Evolutionary conservation across 2,113 vertebrate species (phyloP), one percentile per base, ranked within the genome.

Genomic region (Channa maculata): DNA sequence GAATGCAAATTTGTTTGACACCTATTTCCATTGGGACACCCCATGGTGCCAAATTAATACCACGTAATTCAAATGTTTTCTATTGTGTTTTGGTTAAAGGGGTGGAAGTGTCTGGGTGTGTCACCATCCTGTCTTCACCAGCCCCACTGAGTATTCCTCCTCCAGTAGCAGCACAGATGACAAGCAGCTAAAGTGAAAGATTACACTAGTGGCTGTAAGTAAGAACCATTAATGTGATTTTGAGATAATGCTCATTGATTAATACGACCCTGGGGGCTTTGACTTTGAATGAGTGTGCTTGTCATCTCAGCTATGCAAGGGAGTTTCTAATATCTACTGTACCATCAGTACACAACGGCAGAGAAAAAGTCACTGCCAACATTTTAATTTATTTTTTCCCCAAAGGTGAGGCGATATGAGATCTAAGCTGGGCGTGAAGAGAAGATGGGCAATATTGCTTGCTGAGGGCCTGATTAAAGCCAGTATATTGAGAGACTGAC

Each of bases 201-300:
- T 91, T 78, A 76, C 62, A 66, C 52, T 13, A 34, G 61, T 55
- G 81, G 67, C 82, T 80, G 82, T 66, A 75, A 71, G 80, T 74
- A 78, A 74, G 75, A 76, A 57, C 64, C 84, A 85, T 90, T 91
- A 84, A 85, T 87, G 85, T 77, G 84, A 88, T 87, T 87, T 86
- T 5, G 77, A 70, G 79, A 83, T 91, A 88, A 92, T 87, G 72
- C 33, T 68, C 60, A 83, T 87, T 87, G 85, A 90, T 88, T 82
- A 86, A 89, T 77, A 75, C 13, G 43, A 45, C 73, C 64, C 61
- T 61, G 48, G 39, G 71, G 82, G 70, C 81, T 87, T 43, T 77
- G 80, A 88, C 89, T 72, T 73, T 88, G 86, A 89, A 72, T 64
- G 77, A 88, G 68, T 82, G 74, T 39, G 67, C 73, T 77, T 88